Base-by-base conservation (phyloP, 2,797 vertebrate genomes). In the Centroberyx gerrardi region DNA sequence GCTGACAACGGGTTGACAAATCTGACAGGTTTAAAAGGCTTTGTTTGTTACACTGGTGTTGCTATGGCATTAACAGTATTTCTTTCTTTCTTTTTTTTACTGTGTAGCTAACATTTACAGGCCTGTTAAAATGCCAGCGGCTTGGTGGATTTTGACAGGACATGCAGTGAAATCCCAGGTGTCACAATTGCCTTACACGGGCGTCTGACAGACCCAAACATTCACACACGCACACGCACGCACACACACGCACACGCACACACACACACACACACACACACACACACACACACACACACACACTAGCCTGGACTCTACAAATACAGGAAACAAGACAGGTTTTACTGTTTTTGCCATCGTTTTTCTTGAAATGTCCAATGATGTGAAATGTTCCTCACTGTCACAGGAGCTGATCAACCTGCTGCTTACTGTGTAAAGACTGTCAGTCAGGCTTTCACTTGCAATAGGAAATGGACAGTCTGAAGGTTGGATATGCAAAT, bases 181-280 rank as follows among this genome's bases (percentile, higher is more conserved):
- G 82, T 86, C 68, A 60, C 70, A 74, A 58, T 69, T 61, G 75
- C 83, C 59, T 69, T 62, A 49, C 62, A 66, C 44, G 0, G 44
- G 31, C n/a, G 1, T 62, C 66, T 82, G 80, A 85, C 84, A 72
- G 70, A 80, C 71, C 84, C 84, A 69, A 68, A 79, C 71, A 64
- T 66, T 40, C n/a, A 71, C 58, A 40, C 40, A 40, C 56, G 13
- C 49, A 22, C 44, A 46, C 18, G n/a, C 22, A 9, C 5, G 27
- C 51, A 53, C 33, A 36, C 33, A 44, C 10, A 44, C 1, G 8
- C 42, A 44, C 42, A 44, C 42, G 8, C 42, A 38, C 40, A 38
- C 60, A 15, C 22, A 22, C 22, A 22, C 22, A 72, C 62, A 59
- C 22, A 54, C 18, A 53, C n/a, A 69, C 29, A n/a, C n/a, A n/a